phyloP scores from a whole-genome alignment of 2,888 invertebrate genomes.

The Trachelus tabidus region DNA sequence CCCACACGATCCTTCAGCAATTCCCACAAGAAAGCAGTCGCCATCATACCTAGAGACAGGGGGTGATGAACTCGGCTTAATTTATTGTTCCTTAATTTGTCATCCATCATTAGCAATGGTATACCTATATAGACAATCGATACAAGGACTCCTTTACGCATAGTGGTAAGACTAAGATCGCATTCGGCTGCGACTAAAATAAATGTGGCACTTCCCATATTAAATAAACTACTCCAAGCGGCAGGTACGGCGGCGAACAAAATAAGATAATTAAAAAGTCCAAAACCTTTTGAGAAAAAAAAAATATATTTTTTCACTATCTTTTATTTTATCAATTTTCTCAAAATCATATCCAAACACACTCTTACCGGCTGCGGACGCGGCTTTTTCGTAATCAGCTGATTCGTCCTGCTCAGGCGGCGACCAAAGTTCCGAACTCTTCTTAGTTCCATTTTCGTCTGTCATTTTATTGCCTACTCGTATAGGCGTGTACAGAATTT shows the following conservation, averaged over 20 bases:
- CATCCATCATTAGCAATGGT: background rate
- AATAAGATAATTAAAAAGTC: conserved; percentile 76
- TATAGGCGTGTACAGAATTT: too few species aligned
- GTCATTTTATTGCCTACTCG: too few species aligned
- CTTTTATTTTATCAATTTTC: too few species aligned
- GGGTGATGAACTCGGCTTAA: background rate
- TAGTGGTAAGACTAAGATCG: conserved; percentile 74
- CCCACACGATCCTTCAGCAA: conserved; percentile 80
- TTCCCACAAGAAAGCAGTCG: conserved; percentile 82
- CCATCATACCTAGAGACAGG: conserved; percentile 75
- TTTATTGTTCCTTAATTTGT: background rate
- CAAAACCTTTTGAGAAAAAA: conserved; percentile 67
- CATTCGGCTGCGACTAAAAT: conserved; percentile 82
- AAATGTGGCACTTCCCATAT: conserved; percentile 79
- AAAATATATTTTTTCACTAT: background rate
- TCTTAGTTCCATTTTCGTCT: too few species aligned
- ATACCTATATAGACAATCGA: conserved; percentile 79
- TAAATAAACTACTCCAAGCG: conserved; percentile 77
- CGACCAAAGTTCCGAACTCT: too few species aligned
- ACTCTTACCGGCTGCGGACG: conserved; percentile 71
- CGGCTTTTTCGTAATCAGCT: conserved; percentile 78
- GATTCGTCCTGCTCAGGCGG: conserved; percentile 22
- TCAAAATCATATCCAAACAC: too few species aligned
- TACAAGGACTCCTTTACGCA: conserved; percentile 79
- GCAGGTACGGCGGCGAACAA: conserved; percentile 72